These are phyloP conservation scores for Hartigia nigra DNA, from an alignment of 2,888 invertebrate species.

Conservation along the genomic window DNA sequence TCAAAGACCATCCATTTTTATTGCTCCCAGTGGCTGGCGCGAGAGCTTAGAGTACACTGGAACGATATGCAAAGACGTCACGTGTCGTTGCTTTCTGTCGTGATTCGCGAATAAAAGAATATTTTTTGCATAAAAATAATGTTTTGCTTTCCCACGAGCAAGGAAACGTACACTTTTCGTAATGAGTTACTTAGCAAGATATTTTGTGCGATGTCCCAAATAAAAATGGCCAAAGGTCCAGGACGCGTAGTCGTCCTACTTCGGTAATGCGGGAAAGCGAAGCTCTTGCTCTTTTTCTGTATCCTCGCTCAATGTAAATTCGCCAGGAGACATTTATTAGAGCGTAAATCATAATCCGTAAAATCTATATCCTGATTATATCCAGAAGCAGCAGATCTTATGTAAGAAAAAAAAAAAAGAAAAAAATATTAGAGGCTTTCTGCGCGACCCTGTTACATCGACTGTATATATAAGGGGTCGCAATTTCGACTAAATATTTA, in stretches of 20 bases:
- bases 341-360: background rate
- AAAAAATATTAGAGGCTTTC: background rate
- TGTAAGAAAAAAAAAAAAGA: background rate
- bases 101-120: background rate
- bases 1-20: background rate
- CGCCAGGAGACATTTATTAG: background rate
- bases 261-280: background rate
- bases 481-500: constrained; percentile 1
- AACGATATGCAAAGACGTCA: background rate
- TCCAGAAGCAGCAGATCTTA: background rate
- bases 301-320: background rate
- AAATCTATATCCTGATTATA: background rate
- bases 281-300: background rate
- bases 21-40: background rate
- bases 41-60: background rate
- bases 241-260: background rate
- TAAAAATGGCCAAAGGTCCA: too few relatives aligned
- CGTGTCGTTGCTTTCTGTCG: background rate
- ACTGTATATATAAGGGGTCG: background rate
- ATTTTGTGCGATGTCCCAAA: too few relatives aligned
- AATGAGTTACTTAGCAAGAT: background rate
- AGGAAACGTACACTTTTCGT: background rate
- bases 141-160: too few relatives aligned
- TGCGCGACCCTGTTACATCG: background rate
- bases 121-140: too few relatives aligned